A percentile compares a stretch with the other conserved stretches of the same genome.
phyloP scores from a whole-genome alignment of 1,140 invertebrate genomes.

The Anadara kagoshimensis region DNA sequence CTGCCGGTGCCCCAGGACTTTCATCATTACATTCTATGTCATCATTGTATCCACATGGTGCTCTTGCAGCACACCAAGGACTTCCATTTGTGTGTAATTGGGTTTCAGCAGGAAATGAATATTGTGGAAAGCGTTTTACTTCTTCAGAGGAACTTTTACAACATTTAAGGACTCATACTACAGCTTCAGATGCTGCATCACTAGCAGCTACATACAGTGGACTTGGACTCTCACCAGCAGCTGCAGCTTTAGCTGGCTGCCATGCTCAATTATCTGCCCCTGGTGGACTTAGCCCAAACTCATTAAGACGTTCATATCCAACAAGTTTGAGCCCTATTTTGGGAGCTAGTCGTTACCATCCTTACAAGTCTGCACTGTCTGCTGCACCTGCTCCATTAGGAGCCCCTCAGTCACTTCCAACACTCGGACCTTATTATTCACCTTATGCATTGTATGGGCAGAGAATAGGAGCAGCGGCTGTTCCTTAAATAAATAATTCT shows the following conservation, averaged over 20 bases:
- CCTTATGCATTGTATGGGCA: constrained; percentile 95
- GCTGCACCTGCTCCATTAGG: constrained; percentile 78
- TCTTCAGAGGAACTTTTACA: constrained; percentile 95
- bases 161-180: constrained; percentile 94
- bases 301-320: constrained; percentile 86
- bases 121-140: constrained; percentile 95
- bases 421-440: constrained; percentile 88
- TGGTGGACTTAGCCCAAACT: constrained; percentile 73
- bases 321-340: constrained; percentile 85
- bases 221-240: constrained; percentile 54
- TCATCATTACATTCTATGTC: constrained; percentile 53
- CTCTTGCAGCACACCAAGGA: constrained; percentile 58
- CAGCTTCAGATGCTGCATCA: constrained; percentile 75
- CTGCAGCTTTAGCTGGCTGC: constrained; percentile 68
- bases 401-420: constrained; percentile 81
- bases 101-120: constrained; percentile 88
- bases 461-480: constrained; percentile 88
- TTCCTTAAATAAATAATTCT: constrained; percentile 67
- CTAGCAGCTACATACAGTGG: constrained; percentile 59
- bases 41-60: constrained; percentile 67
- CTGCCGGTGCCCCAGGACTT: constrained; percentile 49
- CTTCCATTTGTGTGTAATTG: constrained; percentile 89
- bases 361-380: constrained; percentile 78
- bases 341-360: constrained; percentile 86
- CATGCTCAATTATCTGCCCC: constrained; percentile 67